Conservation (phyloP, 2,888 invertebrate species). For the Aphodius sticticus region DNA sequence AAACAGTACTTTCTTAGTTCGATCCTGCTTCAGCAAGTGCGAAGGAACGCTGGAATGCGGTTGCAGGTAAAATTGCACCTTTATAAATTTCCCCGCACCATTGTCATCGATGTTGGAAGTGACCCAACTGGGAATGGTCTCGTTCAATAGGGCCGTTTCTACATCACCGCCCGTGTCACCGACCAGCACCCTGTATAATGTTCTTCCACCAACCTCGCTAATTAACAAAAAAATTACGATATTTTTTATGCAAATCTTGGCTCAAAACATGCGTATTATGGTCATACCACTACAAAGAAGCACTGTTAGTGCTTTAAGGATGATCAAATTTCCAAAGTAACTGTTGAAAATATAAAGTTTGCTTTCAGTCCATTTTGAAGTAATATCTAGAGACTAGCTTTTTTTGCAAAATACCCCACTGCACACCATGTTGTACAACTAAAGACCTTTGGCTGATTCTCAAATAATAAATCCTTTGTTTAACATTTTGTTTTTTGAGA, state of each 20-base stretch:
- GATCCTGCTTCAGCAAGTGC: conserved; percentile 71
- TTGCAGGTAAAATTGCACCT: conserved; percentile 95
- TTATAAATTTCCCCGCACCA: conserved; percentile 93
- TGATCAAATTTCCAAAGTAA: too few species aligned
- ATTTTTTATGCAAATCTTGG: background rate
- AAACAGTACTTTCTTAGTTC: conserved; percentile 77
- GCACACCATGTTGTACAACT: too few species aligned
- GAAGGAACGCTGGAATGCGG: conserved; percentile 84
- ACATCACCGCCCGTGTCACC: conserved; percentile 95
- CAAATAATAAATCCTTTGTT: too few species aligned
- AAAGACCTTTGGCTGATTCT: too few species aligned
- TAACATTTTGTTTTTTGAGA: too few species aligned
- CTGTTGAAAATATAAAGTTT: too few species aligned
- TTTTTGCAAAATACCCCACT: too few species aligned
- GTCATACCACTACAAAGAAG: too few species aligned
- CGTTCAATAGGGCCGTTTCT: conserved; percentile 89
- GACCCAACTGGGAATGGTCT: conserved; percentile 96
- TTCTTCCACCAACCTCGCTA: conserved; percentile 95
- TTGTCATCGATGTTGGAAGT: conserved; percentile 93
- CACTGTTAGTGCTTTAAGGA: too few species aligned
- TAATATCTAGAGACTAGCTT: too few species aligned
- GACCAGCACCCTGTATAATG: conserved; percentile 87
- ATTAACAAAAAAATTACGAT: conserved; percentile 38
- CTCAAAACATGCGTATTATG: too few species aligned
- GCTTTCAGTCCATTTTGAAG: too few species aligned